Evolutionary conservation across 2,888 invertebrate genomes (phyloP).

Genomic region (Drosophila antonietae): DNA sequence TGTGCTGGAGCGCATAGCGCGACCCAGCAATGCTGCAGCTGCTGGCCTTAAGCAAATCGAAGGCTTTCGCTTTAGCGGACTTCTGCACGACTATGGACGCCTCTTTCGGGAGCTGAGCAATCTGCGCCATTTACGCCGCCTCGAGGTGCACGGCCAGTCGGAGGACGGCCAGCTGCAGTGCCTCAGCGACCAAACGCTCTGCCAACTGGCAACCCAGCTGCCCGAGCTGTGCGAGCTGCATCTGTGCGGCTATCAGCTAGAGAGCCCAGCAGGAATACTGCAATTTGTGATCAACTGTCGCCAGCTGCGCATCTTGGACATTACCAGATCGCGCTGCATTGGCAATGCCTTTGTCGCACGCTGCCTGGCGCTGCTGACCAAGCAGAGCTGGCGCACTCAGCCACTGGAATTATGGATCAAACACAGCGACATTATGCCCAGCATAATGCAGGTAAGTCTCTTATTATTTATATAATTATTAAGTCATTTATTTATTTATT

Average conservation of each 20-base stretch:
- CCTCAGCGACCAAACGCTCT: conserved; percentile 64
- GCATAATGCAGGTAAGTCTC: conserved; percentile 27
- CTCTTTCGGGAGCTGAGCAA: conserved; percentile 69
- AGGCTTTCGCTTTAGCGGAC: conserved; percentile 72
- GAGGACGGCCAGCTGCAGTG: conserved; percentile 55
- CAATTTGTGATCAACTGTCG: conserved; percentile 68
- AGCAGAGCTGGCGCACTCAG: conserved; percentile 69
- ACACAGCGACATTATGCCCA: conserved; percentile 64
- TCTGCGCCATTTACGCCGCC: conserved; percentile 52
- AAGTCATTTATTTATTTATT: neutral
- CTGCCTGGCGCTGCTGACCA: conserved; percentile 59
- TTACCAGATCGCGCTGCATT: conserved; percentile 61
- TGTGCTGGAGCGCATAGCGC: conserved; percentile 69
- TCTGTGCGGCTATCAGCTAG: conserved; percentile 70
- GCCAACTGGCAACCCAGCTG: conserved; percentile 60
- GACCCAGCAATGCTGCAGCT: conserved; percentile 37
- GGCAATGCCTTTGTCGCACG: conserved; percentile 59
- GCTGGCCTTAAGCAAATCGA: conserved; percentile 56
- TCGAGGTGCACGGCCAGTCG: conserved; percentile 58
- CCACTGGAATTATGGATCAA: conserved; percentile 70
- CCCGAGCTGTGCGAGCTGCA: conserved; percentile 66
- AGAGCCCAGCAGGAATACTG: conserved; percentile 67
- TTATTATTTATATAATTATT: neutral
- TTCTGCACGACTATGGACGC: conserved; percentile 69
- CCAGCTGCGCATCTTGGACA: conserved; percentile 65